Evolutionary conservation across 2,797 vertebrate genomes (phyloP).

Genomic region (Enoplosus armatus): DNA sequence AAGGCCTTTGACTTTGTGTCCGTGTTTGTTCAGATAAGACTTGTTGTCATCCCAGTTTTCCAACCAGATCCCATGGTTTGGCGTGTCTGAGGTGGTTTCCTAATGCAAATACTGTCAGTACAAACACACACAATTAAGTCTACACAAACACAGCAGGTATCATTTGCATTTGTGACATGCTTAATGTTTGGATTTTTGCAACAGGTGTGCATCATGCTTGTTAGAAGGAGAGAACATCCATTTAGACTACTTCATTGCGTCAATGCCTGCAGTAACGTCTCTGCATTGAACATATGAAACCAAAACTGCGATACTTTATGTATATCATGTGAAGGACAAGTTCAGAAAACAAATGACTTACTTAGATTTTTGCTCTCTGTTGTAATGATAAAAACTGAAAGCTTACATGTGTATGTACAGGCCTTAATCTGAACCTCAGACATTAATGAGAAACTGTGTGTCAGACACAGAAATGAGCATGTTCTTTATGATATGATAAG

Average conservation of each 20-base stretch:
- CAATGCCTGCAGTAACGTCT: neutral
- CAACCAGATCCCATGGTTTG: slow-evolving; percentile 8
- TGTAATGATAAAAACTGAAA: neutral
- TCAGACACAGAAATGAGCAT: neutral
- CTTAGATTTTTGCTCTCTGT: neutral
- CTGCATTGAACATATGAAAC: neutral
- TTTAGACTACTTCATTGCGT: neutral
- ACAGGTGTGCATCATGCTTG: neutral
- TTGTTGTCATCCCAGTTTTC: slow-evolving; percentile 5
- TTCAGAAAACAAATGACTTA: neutral
- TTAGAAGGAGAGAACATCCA: neutral
- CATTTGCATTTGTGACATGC: slow-evolving; percentile 10
- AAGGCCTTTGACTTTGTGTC: neutral
- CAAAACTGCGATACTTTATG: neutral
- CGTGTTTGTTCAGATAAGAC: slow-evolving; percentile 26
- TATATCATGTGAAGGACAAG: neutral
- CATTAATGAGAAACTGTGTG: neutral
- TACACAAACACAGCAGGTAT: neutral
- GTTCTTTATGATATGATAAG: neutral
- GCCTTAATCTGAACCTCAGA: neutral
- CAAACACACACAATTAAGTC: slow-evolving; percentile 8
- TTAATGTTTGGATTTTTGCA: neutral
- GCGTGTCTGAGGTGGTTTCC: slow-evolving; percentile 12
- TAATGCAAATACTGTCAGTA: slow-evolving; percentile 36
- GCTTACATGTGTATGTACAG: neutral